These are phyloP conservation scores for Sisyra terminalis DNA, from an alignment of 2,888 invertebrate genomes.

Conservation along the genomic window DNA sequence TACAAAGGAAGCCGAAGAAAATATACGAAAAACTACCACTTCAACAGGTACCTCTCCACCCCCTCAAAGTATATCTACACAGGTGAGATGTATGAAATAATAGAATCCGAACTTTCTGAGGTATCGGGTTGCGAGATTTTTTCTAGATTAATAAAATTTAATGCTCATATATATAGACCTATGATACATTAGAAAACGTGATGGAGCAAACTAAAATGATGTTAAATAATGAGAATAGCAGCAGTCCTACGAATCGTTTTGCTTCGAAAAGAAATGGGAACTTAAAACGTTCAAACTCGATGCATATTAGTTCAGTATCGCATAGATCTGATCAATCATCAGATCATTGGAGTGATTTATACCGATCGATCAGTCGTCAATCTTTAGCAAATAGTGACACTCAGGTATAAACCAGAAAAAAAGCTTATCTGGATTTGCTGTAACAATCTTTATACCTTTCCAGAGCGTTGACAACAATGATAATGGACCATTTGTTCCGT, in stretches of 20 bases:
- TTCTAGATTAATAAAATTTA: no score
- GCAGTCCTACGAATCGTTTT: background rate
- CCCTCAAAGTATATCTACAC: constrained; percentile 74
- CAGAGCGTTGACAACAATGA: background rate
- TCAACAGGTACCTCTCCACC: constrained; percentile 75
- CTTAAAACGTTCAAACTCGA: constrained; percentile 21
- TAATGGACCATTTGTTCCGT: background rate
- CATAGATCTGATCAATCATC: constrained; percentile 24
- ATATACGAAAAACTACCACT: constrained; percentile 17
- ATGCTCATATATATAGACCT: constrained; percentile 25
- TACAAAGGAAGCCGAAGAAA: constrained; percentile 10
- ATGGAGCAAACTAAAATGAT: constrained; percentile 9
- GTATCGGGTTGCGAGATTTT: no score
- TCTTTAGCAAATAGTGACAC: constrained; percentile 46
- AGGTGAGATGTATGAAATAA: constrained; percentile 34
- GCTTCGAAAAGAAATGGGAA: constrained; percentile 10
- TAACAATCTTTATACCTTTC: no score
- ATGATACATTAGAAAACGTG: constrained; percentile 26
- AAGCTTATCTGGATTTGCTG: no score
- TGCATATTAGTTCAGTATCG: constrained; percentile 24
- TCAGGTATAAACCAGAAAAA: constrained; percentile 28
- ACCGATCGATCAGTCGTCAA: constrained; percentile 43
- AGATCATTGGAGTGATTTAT: constrained; percentile 29
- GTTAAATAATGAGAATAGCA: constrained; percentile 9
- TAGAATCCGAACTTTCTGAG: background rate